phyloP scores from a whole-genome alignment of 2,888 invertebrate genomes.

The Phrixothrix hirtus region DNA sequence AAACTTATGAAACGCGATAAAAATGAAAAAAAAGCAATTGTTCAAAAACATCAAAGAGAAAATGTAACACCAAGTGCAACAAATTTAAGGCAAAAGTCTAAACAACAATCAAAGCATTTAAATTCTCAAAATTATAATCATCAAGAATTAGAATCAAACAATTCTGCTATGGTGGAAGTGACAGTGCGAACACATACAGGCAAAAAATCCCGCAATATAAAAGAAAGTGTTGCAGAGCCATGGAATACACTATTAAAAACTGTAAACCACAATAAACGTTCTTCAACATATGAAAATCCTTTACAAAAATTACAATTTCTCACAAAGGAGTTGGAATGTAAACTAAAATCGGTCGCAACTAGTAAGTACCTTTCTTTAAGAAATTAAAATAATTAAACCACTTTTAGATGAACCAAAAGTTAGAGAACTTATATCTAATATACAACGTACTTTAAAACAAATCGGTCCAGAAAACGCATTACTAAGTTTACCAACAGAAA shows the following conservation, averaged over 20 bases:
- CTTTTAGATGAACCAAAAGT: constrained; percentile 47
- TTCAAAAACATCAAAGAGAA: too few relatives aligned
- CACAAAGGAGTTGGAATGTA: constrained; percentile 50
- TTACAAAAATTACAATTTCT: constrained; percentile 53
- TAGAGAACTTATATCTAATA: constrained; percentile 49
- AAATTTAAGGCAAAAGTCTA: too few relatives aligned
- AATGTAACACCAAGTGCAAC: too few relatives aligned
- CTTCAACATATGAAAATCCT: constrained; percentile 52
- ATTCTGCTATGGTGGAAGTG: constrained; percentile 41
- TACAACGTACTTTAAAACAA: constrained; percentile 51
- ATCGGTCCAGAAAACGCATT: constrained; percentile 54
- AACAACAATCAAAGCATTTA: too few relatives aligned
- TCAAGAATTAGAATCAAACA: constrained; percentile 35
- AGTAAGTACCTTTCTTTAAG: too few relatives aligned
- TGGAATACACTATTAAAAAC: constrained; percentile 46
- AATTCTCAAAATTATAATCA: constrained; percentile 20
- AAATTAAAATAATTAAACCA: too few relatives aligned
- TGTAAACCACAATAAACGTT: constrained; percentile 41
- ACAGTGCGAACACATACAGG: constrained; percentile 38
- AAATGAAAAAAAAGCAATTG: constrained; percentile 18
- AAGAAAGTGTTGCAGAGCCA: constrained; percentile 37
- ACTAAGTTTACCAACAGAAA: too few relatives aligned
- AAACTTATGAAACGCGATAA: too few relatives aligned
- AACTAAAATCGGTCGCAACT: constrained; percentile 43
- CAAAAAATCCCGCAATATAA: constrained; percentile 38